A percentile compares a stretch with the other conserved stretches of the same genome.
Conservation (phyloP, 2,113 vertebrate genomes). For the Murina feae region DNA sequence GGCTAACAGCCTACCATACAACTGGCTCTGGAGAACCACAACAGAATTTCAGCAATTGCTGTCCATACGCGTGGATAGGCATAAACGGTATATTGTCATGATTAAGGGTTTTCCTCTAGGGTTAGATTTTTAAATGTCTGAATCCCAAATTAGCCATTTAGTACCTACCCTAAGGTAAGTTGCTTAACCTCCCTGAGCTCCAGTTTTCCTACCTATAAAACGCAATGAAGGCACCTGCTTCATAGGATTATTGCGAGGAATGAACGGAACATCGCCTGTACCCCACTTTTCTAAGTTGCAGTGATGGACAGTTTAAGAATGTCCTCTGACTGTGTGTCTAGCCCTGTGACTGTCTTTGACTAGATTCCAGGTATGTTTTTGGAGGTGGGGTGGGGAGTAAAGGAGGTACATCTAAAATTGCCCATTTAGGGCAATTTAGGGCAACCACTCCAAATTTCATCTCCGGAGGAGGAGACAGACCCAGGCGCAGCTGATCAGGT, state of each 20-base stretch:
- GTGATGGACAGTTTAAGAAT: background rate
- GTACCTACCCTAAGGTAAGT: background rate
- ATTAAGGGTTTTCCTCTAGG: background rate
- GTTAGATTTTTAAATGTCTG: background rate
- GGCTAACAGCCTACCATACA: background rate
- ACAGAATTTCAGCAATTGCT: background rate
- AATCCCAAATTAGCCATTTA: background rate
- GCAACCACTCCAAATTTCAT: conserved; percentile 8
- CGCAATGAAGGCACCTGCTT: background rate
- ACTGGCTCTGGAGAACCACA: background rate
- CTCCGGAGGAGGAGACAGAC: conserved; percentile 22
- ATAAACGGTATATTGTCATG: background rate
- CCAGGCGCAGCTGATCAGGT: background rate
- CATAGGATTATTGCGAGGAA: background rate
- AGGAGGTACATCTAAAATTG: background rate
- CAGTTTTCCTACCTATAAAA: background rate
- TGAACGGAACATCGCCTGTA: background rate
- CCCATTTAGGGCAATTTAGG: background rate
- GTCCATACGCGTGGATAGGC: no score
- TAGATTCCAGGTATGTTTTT: background rate
- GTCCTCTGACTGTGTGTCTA: background rate
- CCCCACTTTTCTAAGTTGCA: background rate
- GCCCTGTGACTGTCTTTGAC: no score
- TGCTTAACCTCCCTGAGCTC: background rate
- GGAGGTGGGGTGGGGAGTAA: background rate